A percentile compares a stretch with the other conserved stretches of the same genome.
Evolutionary conservation across 2,113 vertebrate species (phyloP).

Genomic region (Phalacrocorax pelagicus): DNA sequence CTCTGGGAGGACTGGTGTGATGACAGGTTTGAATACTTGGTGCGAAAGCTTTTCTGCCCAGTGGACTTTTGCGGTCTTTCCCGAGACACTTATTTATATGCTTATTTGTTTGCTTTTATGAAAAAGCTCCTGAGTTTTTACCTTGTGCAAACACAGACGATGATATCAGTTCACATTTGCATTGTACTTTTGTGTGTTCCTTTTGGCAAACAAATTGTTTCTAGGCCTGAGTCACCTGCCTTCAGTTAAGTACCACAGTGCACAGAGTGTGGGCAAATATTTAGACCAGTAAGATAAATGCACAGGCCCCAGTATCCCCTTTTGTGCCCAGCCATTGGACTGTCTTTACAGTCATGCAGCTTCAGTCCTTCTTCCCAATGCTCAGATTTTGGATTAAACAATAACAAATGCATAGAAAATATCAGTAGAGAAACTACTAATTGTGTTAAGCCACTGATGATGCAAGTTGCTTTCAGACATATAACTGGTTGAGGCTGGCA

Average conservation of each 20-base stretch:
- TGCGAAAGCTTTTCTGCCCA: neutral
- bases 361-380: neutral
- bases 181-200: neutral
- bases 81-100: neutral
- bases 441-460: neutral
- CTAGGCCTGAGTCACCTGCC: neutral
- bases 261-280: neutral
- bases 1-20: neutral
- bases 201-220: constrained; percentile 2
- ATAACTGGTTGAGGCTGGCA: neutral
- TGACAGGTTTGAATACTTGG: neutral
- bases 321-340: neutral
- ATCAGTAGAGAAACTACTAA: neutral
- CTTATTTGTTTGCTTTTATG: constrained; percentile 3
- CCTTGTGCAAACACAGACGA: neutral
- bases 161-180: neutral
- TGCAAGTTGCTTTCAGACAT: neutral
- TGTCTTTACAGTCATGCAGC: neutral
- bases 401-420: neutral
- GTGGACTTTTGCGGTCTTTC: neutral
- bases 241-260: neutral
- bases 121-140: neutral
- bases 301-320: neutral
- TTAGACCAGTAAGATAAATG: neutral
- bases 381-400: neutral